Base-by-base conservation (phyloP, 2,113 vertebrate genomes). In the Tympanuchus pallidicinctus region DNA sequence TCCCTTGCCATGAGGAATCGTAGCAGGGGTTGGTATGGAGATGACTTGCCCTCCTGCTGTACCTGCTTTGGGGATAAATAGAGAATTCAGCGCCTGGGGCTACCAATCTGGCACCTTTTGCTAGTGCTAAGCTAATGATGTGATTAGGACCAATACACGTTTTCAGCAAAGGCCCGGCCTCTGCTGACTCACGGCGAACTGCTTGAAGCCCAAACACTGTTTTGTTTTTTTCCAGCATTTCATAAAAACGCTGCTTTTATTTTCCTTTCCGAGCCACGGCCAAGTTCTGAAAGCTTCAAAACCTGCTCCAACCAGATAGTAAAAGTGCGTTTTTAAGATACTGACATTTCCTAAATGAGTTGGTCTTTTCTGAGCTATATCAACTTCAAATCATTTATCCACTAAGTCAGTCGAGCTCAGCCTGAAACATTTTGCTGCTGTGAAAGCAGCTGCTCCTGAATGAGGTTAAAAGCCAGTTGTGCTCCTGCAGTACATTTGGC, bases 401-500 rank as follows among this genome's bases (percentile, higher is more conserved):
- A 63, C 79, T 47, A 74, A 89, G 71, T 86, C 73, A 82, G 77
- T 92, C 59, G 56, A 90, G 50, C 66, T 95, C 63, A 21, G 73
- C 38, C 88, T 92, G 91, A 96, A 96, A 84, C 56, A n/a, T 94
- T 93, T 95, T 86, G 92, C 86, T 94, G 80, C 91, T 95, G 82
- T 90, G 90, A 96, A 96, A 89, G 83, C 95, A 96, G 82, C 92
- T 95, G 83, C 83, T 96, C 64, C 63, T 92, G 88, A 73, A 56
- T 32, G 50, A 94, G 47, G 76, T 89, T 88, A 88, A 82, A 94
- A 93, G 75, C 75, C 83, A 83, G 75, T 90, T 90, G 61, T 86
- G 52, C 90, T 94, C 90, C 90, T 90, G 69, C 72, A 76, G 82
- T 66, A 75, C 66, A 50, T 61, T 80, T 6, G 32, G 42, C 78